A percentile compares a stretch with the other conserved stretches of the same genome.
These are phyloP conservation scores for Dynastes maya DNA, from an alignment of 2,888 invertebrate species.

Conservation along the genomic window DNA sequence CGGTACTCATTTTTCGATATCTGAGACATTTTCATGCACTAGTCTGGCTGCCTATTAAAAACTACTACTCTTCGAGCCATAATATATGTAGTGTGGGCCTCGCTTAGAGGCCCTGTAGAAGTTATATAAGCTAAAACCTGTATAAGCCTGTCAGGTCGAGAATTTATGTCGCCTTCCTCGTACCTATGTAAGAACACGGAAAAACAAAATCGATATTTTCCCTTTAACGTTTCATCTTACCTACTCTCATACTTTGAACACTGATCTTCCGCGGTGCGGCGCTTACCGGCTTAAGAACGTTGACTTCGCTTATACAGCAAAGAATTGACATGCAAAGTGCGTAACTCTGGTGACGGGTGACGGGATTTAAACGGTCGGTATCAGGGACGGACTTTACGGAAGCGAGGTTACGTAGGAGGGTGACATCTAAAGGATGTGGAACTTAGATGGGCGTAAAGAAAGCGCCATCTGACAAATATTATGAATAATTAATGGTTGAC, in stretches of 20 bases:
- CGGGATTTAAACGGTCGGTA: slow-evolving; percentile 40
- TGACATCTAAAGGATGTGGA: slow-evolving; percentile 1
- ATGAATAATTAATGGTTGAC: slow-evolving; percentile 42
- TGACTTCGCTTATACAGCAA: not conserved
- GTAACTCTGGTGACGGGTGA: slow-evolving; percentile 36
- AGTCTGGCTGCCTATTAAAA: too few species aligned
- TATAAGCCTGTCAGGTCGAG: too few species aligned
- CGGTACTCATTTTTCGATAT: too few species aligned
- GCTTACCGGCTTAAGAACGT: slow-evolving; percentile 27
- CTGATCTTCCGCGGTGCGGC: not conserved
- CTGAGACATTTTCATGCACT: too few species aligned
- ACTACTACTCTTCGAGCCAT: too few species aligned
- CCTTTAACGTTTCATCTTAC: not conserved
- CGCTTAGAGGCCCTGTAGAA: too few species aligned
- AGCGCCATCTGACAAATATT: slow-evolving; percentile 32
- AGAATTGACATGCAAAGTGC: slow-evolving; percentile 48
- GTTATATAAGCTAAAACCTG: too few species aligned
- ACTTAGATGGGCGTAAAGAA: slow-evolving; percentile 24
- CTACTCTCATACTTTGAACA: slow-evolving; percentile 16
- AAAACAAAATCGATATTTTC: slow-evolving; percentile 13
- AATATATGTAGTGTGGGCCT: too few species aligned
- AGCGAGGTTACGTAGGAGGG: not conserved
- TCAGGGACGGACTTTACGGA: not conserved
- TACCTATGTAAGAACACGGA: too few species aligned
- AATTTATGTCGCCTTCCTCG: too few species aligned